Evolutionary conservation across 2,888 invertebrate genomes (phyloP), one percentile per base, ranked within the genome.

Genomic region (Protophormia terraenovae): DNA sequence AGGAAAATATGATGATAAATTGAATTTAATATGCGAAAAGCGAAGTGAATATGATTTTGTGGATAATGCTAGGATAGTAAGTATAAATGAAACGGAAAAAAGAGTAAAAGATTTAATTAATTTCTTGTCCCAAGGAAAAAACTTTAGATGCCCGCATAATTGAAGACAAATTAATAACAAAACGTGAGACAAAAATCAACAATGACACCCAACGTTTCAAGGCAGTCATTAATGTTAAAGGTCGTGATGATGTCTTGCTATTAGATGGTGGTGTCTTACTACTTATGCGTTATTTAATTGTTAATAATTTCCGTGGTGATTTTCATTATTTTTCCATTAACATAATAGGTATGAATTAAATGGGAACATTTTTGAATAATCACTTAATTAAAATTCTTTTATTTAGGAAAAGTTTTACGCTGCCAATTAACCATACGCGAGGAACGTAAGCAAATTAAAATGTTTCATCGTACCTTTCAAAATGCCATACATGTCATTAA

Each of bases 261-360:
- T 85, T 90, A 7, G 91, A 91, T 50, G 92, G 91, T 1, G 92
- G 91, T 32, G 87, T 89, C 2, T 89, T 90, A 87, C 84, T 92
- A 16, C 85, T 92, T 0, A 90, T 91, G 89, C 88, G 92, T 0
- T 88, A 91, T 76, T 78, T 92, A 29, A 86, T 91, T 5, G 84
- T 90, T 10, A 88, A 89, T 60, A 89, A 89, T 35, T 91, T 89
- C 45, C 75, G 86, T 0, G 92, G 92, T 1, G 86, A 77, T 41
- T 89, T 89, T 38, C 87, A 90, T 41, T 90, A 90, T 41, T 91
- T 89, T 81, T 89, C 92, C 0, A 89, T 91, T 89, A 90, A 90
- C 64, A 71, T 92, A 0, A 88, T 84, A 24, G 91, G 91, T 50
- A 87, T n/a, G n/a, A 89, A 64, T 83, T 14, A 10, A 35, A 2